phyloP scores from a whole-genome alignment of 2,797 vertebrate species.

The Chelidonichthys spinosus region DNA sequence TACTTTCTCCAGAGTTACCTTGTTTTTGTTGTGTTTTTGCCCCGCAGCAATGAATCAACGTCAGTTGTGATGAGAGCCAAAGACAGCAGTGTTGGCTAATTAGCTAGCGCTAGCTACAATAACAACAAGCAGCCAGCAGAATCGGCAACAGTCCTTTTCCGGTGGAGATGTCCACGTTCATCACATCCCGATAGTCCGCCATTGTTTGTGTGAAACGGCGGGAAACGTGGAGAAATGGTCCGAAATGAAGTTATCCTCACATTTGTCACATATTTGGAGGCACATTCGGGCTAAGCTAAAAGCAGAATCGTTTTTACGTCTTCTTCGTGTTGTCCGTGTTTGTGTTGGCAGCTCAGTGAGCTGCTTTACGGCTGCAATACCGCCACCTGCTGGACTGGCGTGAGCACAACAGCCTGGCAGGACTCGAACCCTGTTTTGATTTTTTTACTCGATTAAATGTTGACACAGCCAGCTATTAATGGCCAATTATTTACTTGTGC shows the following conservation, averaged over 20 bases:
- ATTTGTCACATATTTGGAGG: slow-evolving; percentile 60
- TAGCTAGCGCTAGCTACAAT: slow-evolving; percentile 68
- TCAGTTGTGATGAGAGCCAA: slow-evolving; percentile 38
- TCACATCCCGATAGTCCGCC: slow-evolving; percentile 30
- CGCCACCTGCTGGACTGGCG: slow-evolving; percentile 45
- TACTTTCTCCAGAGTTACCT: slow-evolving; percentile 48
- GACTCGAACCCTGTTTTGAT: background rate
- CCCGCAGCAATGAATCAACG: slow-evolving; percentile 58
- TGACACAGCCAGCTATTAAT: background rate
- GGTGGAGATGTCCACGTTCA: slow-evolving; percentile 4
- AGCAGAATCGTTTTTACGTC: slow-evolving; percentile 41
- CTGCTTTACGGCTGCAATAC: background rate
- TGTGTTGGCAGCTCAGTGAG: slow-evolving; percentile 20
- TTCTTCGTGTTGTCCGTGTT: slow-evolving; percentile 42
- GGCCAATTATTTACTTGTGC: background rate
- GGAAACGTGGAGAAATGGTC: background rate
- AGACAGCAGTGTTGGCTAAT: slow-evolving; percentile 56
- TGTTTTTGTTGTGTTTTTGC: slow-evolving; percentile 42
- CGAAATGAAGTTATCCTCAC: slow-evolving; percentile 15
- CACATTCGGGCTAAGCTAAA: slow-evolving; percentile 44
- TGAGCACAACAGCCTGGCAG: background rate
- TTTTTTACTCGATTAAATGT: background rate
- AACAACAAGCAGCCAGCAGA: slow-evolving; percentile 60
- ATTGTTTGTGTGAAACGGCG: slow-evolving; percentile 22
- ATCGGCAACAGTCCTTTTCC: slow-evolving; percentile 29